Conservation (phyloP, 2,888 invertebrate species). For the Drosophila kanekoi region DNA sequence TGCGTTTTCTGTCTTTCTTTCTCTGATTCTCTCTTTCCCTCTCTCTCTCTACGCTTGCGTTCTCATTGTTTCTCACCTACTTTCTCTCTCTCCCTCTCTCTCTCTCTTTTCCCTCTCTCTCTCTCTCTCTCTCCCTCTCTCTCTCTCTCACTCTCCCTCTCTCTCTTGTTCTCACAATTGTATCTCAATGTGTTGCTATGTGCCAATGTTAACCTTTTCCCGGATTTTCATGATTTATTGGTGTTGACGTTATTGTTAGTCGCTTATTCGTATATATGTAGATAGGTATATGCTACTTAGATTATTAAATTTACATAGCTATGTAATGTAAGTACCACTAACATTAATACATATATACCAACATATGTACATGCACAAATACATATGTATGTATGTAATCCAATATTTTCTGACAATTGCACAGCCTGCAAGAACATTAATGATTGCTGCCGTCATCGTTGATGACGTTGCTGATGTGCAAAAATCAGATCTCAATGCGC, state of each 20-base stretch:
- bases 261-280: not conserved
- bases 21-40: not conserved
- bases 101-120: conserved; percentile 2
- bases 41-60: conserved; percentile 42
- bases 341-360: not conserved
- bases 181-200: conserved; percentile 52
- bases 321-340: conserved; percentile 2
- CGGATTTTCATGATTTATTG: no score
- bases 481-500: conserved; percentile 19
- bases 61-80: conserved; percentile 5
- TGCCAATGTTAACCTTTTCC: conserved; percentile 22
- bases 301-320: not conserved
- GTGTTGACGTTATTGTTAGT: no score
- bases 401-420: no score
- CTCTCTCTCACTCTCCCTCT: conserved; percentile 3
- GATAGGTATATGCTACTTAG: not conserved
- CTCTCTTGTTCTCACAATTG: conserved; percentile 27
- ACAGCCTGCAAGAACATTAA: not conserved
- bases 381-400: not conserved
- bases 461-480: conserved; percentile 49
- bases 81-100: conserved; percentile 23
- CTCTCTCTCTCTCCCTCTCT: conserved; percentile 27
- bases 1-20: conserved; percentile 14
- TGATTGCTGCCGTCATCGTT: conserved; percentile 28
- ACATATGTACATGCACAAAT: not conserved